These are phyloP conservation scores for Conger conger DNA, from an alignment of 2,113 vertebrate genomes.

Conservation along the genomic window DNA sequence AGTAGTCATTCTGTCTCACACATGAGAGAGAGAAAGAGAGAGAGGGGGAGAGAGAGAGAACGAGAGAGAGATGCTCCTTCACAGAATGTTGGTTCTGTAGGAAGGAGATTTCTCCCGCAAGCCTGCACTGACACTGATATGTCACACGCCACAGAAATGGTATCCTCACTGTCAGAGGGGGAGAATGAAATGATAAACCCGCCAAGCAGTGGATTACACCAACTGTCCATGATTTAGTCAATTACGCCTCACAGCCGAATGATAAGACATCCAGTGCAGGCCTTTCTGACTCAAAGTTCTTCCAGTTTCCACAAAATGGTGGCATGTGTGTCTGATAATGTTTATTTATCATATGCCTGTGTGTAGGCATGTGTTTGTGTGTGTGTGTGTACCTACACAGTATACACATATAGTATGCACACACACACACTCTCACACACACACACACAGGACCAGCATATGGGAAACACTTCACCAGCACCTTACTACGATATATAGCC, in stretches of 20 bases:
- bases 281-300: background rate
- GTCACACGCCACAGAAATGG: constrained; percentile 20
- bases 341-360: background rate
- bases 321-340: too few relatives aligned
- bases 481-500: background rate
- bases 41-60: background rate
- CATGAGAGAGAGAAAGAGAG: background rate
- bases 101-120: constrained; percentile 17
- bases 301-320: background rate
- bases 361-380: background rate
- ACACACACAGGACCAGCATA: background rate
- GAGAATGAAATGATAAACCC: constrained; percentile 33
- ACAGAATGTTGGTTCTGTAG: constrained; percentile 21
- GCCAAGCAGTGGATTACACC: constrained; percentile 30
- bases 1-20: background rate
- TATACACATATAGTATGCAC: too few relatives aligned
- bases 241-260: constrained; percentile 15
- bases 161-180: constrained; percentile 28
- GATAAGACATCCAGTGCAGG: constrained; percentile 13
- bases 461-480: background rate
- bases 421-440: too few relatives aligned
- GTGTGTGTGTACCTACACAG: background rate
- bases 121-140: constrained; percentile 27
- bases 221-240: constrained; percentile 30
- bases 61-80: constrained; percentile 11